Evolutionary conservation across 2,888 invertebrate genomes (phyloP), one percentile per base, ranked within the genome.

Genomic region (Thereva nobilitata): DNA sequence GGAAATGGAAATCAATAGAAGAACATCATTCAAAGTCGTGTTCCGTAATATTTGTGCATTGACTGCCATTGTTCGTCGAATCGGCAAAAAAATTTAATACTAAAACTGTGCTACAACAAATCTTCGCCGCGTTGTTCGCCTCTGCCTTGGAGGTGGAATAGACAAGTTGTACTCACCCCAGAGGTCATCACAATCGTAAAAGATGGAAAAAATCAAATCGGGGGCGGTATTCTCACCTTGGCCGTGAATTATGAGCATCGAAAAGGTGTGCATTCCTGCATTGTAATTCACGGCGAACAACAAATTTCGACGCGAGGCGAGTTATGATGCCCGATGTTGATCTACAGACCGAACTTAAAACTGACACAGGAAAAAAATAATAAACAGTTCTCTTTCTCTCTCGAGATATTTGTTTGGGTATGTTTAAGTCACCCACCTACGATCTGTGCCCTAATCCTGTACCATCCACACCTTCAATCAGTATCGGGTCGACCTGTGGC

Each of bases 201-300:
- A n/a, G 35, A 35, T 9, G 10, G 35, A 52, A 35, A n/a, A 23
- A 59, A 59, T 23, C 47, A 61, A 61, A 61, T 50, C 34, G 47
- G 23, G 61, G 61, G 61, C 49, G 49, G 61, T 50, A 50, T 49
- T 61, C 61, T 61, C 61, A 61, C 61, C 61, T 61, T 61, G 61
- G 61, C 50, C 61, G 34, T 61, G 61, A 61, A 50, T 61, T 61
- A 61, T 50, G 9, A 45, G 40, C 34, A 7, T 40, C 8, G 10
- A 50, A 61, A 40, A 61, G 47, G 38, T 45, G 59, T 38, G 38
- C 38, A 34, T 42, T 5, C 4, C 10, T 5, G 42, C 23, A 42
- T 37, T 50, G 61, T 50, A 61, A 61, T 41, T 49, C 8, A 23
- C 7, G 10, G n/a, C n/a, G 34, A 61, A 61, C 9, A 23, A 38